Evolutionary conservation across 2,113 vertebrate species (phyloP).

Genomic region (Urocitellus parryii): DNA sequence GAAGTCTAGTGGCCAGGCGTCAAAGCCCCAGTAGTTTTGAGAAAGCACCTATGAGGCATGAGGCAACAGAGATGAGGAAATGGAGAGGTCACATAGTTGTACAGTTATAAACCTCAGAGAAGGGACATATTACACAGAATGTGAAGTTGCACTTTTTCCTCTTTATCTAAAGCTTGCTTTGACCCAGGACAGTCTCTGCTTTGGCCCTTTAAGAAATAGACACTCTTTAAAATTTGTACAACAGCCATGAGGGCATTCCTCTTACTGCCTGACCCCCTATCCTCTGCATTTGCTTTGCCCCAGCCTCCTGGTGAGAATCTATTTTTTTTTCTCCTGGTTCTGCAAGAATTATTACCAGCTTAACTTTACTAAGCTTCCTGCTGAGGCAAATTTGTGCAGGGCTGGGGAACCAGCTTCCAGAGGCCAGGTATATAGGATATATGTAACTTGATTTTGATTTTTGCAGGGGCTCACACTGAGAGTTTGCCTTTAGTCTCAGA

Average conservation of each 20-base stretch:
- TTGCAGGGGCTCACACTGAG: too few species aligned
- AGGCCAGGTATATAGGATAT: neutral
- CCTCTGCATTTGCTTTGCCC: neutral
- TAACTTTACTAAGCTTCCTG: neutral
- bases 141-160: slow-evolving; percentile 4
- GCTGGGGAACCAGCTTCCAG: neutral
- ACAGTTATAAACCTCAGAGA: slow-evolving; percentile 13
- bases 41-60: neutral
- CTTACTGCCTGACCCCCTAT: neutral
- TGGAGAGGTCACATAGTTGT: neutral
- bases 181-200: neutral
- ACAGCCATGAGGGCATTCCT: neutral
- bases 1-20: neutral
- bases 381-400: neutral
- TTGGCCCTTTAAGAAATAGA: neutral
- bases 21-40: neutral
- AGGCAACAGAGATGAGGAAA: neutral
- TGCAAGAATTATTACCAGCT: neutral
- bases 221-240: neutral
- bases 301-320: neutral
- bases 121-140: neutral
- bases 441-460: too few species aligned
- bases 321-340: neutral
- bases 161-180: neutral
- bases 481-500: too few species aligned